Base-by-base conservation (phyloP, 2,797 vertebrate species). In the Enoplosus armatus region DNA sequence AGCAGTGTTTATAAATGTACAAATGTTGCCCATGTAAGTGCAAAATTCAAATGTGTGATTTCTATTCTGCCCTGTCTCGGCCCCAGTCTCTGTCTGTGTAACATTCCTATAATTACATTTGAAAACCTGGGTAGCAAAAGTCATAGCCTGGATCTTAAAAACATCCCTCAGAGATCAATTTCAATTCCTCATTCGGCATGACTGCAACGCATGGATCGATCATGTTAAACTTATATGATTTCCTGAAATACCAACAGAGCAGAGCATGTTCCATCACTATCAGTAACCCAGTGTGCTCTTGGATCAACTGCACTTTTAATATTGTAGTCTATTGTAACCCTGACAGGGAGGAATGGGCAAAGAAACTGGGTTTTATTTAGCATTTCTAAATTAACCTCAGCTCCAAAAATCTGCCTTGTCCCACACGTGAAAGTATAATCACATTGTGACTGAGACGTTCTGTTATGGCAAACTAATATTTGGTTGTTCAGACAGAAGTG, bases 141-240 rank as follows among this genome's bases (percentile, higher is more conserved):
- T 81, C 84, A 72, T 50, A 71, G 77, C 47, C 82, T 70, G 86
- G 80, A 87, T 90, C 90, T 86, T 82, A 89, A 87, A 82, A 90
- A 85, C 88, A 89, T 92, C 90, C 85, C 78, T 85, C 76, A 84
- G 67, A 91, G 92, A 93, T 94, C 90, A 87, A 92, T 92, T 92
- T 88, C 87, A 89, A 92, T 94, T 89, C 90, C 87, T 87, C 82
- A 62, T 80, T 86, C 80, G 37, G 72, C 77, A 53, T 75, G 86
- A 87, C 50, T 56, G 72, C 54, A 24, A 72, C 69, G 72, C 43
- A 39, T 0, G 45, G 39, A 86, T 90, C 61, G 76, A 90, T 89
- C 74, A 47, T 39, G 77, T 59, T 48, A 72, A 76, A 84, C 70
- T 73, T 53, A 75, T 56, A 81, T 24, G 76, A 73, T 74, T 80